Conservation (phyloP, 2,797 vertebrate genomes). For the Sebastes matsubarae region DNA sequence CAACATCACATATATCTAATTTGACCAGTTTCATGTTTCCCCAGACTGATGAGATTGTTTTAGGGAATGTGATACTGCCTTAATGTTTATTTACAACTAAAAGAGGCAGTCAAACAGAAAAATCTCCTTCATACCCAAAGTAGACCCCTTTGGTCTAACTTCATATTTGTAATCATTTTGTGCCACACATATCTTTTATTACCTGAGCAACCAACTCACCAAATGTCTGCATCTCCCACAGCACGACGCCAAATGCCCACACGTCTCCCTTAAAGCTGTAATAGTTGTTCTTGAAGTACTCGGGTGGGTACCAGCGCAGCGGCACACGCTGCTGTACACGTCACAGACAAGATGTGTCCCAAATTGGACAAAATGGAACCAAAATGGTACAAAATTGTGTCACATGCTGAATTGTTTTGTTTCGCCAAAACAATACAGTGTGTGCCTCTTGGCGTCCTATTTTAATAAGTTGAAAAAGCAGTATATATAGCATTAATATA, state of each 20-base stretch:
- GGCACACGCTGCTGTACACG: conserved; percentile 74
- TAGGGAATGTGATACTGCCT: not conserved
- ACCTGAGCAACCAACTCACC: conserved; percentile 63
- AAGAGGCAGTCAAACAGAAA: not conserved
- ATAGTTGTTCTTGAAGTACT: conserved; percentile 82
- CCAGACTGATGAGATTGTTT: not conserved
- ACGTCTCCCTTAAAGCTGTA: conserved; percentile 85
- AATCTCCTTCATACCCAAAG: too few species aligned
- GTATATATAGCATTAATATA: too few species aligned
- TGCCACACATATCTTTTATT: not conserved
- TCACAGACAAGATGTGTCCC: not conserved
- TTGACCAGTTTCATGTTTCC: too few species aligned
- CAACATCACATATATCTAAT: not conserved
- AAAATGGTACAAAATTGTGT: not conserved
- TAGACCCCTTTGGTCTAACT: not conserved
- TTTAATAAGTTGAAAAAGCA: too few species aligned
- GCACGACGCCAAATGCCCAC: conserved; percentile 82
- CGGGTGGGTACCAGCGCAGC: conserved; percentile 85
- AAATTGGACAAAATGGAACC: not conserved
- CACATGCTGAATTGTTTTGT: not conserved
- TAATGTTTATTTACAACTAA: not conserved
- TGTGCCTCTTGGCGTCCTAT: not conserved
- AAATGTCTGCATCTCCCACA: conserved; percentile 85
- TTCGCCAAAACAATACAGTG: not conserved
- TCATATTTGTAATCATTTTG: not conserved